phyloP scores from a whole-genome alignment of 2,888 invertebrate species.

The Amphipoea lucens region DNA sequence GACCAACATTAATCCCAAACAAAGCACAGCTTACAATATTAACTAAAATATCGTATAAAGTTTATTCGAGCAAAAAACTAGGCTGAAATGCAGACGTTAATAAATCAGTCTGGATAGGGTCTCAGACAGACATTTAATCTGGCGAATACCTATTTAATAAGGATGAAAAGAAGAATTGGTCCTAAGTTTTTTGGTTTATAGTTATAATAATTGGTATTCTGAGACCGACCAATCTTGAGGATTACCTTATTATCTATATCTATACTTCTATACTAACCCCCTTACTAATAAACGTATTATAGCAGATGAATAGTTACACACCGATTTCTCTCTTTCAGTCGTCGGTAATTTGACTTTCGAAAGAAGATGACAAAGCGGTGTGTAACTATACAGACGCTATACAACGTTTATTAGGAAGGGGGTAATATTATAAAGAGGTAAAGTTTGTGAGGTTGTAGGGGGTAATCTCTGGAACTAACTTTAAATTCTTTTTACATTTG shows the following conservation, averaged over 20 bases:
- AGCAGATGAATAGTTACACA: too few relatives aligned
- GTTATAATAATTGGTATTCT: slow-evolving; percentile 15
- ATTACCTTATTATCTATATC: background rate
- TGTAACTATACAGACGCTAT: too few relatives aligned
- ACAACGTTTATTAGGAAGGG: too few relatives aligned
- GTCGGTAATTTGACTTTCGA: too few relatives aligned
- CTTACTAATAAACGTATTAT: too few relatives aligned
- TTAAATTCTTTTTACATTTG: too few relatives aligned
- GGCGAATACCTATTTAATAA: slow-evolving; percentile 40
- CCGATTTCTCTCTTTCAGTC: too few relatives aligned
- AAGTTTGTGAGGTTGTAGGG: too few relatives aligned
- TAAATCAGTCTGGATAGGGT: slow-evolving; percentile 57
- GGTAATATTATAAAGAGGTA: too few relatives aligned
- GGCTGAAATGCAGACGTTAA: slow-evolving; percentile 54
- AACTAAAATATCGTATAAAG: slow-evolving; percentile 43
- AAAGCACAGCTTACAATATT: slow-evolving; percentile 36
- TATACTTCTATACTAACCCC: too few relatives aligned
- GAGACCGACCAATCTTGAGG: background rate
- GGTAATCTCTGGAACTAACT: too few relatives aligned
- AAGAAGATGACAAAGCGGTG: too few relatives aligned
- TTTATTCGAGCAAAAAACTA: slow-evolving; percentile 51
- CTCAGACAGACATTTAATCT: slow-evolving; percentile 42
- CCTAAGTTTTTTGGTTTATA: slow-evolving; percentile 18
- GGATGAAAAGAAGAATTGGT: background rate
- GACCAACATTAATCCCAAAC: slow-evolving; percentile 28